Conservation (phyloP, 2,113 vertebrate genomes). For the Strix aluco region DNA sequence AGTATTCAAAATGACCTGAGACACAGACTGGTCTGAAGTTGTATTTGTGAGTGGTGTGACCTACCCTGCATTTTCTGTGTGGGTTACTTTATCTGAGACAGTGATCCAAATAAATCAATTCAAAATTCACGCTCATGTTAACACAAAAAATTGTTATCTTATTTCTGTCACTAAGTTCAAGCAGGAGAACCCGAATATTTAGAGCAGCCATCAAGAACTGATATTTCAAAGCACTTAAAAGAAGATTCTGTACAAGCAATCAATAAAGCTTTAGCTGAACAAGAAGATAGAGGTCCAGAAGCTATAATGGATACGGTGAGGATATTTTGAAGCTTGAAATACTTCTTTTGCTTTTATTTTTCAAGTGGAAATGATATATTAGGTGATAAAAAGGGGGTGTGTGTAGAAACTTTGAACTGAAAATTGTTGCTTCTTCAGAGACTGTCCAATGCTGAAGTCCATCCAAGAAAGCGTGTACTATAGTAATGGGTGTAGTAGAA, state of each 20-base stretch:
- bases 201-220: conserved; percentile 92
- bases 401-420: background rate
- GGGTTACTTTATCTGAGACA: background rate
- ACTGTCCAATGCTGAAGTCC: background rate
- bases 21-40: background rate
- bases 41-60: background rate
- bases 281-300: conserved; percentile 88
- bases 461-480: background rate
- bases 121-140: background rate
- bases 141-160: conserved; percentile 37
- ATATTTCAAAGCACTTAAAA: conserved; percentile 89
- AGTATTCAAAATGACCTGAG: background rate
- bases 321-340: conserved; percentile 37
- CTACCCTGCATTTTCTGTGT: background rate
- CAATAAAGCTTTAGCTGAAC: conserved; percentile 86
- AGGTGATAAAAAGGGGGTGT: background rate
- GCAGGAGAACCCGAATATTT: conserved; percentile 93
- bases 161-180: conserved; percentile 76
- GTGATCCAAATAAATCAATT: background rate
- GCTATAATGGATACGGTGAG: conserved; percentile 88
- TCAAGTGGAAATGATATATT: background rate
- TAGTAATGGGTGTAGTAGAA: background rate
- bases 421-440: background rate
- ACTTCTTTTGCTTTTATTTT: background rate
- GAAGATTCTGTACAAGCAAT: conserved; percentile 92